These are phyloP conservation scores for Protobothrops flavoviridis DNA, from an alignment of 2,113 vertebrate species.

Conservation along the genomic window DNA sequence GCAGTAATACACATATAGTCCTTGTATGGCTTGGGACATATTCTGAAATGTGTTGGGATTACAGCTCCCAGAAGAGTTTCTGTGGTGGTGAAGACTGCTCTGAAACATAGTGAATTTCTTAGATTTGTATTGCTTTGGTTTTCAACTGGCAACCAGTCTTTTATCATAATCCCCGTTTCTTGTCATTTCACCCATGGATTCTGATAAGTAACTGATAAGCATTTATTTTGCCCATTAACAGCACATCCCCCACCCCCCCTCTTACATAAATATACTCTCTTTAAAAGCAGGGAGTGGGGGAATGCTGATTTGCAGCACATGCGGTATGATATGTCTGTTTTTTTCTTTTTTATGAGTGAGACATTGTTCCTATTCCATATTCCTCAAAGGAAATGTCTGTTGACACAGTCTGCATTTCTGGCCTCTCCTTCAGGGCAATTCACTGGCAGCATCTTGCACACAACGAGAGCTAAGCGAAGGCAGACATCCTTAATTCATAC, in stretches of 20 bases:
- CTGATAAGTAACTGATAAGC: conserved; percentile 48
- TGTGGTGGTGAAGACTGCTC: neutral
- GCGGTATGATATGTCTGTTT: conserved; percentile 61
- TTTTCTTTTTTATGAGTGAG: conserved; percentile 59
- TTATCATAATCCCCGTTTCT: conserved; percentile 37
- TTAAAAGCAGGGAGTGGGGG: conserved; percentile 24
- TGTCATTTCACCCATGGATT: conserved; percentile 52
- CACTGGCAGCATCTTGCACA: conserved; percentile 35
- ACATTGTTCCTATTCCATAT: conserved; percentile 63
- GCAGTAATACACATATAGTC: neutral
- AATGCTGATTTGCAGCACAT: conserved; percentile 48
- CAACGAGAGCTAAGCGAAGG: conserved; percentile 33
- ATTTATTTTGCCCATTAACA: conserved; percentile 46
- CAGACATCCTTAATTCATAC: conserved; percentile 43
- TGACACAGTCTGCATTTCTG: conserved; percentile 62
- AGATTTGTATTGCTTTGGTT: neutral
- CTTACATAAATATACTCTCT: neutral
- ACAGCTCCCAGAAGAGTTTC: neutral
- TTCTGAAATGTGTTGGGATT: neutral
- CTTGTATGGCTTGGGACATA: neutral
- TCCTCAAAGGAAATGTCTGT: conserved; percentile 67
- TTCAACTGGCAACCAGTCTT: neutral
- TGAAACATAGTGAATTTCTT: neutral
- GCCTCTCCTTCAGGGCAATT: conserved; percentile 60
- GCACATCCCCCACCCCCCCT: neutral